Conservation (phyloP, 2,888 invertebrate species). For the Rhodophaea formosa region DNA sequence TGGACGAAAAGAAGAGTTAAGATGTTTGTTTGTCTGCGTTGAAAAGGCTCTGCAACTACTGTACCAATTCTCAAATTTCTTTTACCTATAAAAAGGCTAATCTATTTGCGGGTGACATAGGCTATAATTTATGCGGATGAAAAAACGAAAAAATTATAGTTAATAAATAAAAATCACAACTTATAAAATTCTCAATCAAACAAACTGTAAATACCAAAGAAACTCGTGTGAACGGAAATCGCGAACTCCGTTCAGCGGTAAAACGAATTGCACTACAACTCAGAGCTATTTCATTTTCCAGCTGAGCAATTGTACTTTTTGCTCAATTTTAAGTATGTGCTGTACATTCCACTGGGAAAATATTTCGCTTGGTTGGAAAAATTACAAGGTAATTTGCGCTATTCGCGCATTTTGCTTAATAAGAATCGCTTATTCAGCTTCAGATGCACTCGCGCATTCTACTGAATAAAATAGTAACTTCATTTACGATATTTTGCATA, state of each 20-base stretch:
- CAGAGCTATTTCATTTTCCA: constrained; percentile 48
- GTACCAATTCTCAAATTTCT: no score
- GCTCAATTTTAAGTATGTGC: constrained; percentile 6
- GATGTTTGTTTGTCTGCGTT: no score
- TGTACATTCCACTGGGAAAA: constrained; percentile 1
- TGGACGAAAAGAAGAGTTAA: no score
- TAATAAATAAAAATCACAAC: no score
- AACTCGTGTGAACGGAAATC: constrained; percentile 30
- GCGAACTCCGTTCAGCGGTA: constrained; percentile 44
- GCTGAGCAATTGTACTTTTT: constrained; percentile 16
- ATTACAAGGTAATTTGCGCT: constrained; percentile 7
- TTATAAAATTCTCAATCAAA: not conserved
- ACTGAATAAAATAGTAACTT: no score
- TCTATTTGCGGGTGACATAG: no score
- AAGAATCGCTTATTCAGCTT: not conserved
- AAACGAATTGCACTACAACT: constrained; percentile 44
- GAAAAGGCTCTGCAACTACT: no score
- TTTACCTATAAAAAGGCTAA: no score
- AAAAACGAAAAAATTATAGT: no score
- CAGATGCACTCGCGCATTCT: not conserved
- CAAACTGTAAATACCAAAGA: not conserved
- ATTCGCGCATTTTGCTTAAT: not conserved
- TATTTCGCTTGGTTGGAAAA: not conserved
- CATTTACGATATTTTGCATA: no score
- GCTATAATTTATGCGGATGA: no score